phyloP scores from a whole-genome alignment of 2,888 invertebrate genomes.

The Lordiphosa andalusiaca region DNA sequence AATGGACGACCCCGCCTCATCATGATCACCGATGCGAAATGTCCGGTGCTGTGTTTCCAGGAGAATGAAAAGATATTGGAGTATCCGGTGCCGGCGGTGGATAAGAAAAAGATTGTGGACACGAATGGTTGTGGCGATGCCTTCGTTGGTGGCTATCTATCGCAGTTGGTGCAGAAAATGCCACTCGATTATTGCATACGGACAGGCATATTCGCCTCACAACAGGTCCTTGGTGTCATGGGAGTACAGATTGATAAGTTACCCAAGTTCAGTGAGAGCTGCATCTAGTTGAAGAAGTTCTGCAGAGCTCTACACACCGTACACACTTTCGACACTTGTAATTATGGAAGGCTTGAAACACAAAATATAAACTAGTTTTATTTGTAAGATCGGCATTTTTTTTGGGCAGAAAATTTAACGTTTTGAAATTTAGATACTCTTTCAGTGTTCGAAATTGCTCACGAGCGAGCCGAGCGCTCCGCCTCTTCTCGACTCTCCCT shows the following conservation, averaged over 20 bases:
- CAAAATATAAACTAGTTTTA: too few species aligned
- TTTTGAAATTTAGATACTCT: too few species aligned
- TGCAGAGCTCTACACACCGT: too few species aligned
- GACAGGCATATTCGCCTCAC: slow-evolving; percentile 59
- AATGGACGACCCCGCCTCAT: slow-evolving; percentile 40
- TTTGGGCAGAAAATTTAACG: too few species aligned
- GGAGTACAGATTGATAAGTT: slow-evolving; percentile 48
- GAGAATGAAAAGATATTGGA: slow-evolving; percentile 45
- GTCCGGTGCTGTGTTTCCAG: slow-evolving; percentile 50
- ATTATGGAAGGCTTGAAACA: too few species aligned
- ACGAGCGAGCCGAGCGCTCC: too few species aligned
- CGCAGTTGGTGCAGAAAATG: slow-evolving; percentile 58
- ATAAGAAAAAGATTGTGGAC: slow-evolving; percentile 38
- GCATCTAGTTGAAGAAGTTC: slow-evolving; percentile 27
- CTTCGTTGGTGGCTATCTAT: slow-evolving; percentile 60
- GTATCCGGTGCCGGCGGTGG: slow-evolving; percentile 52
- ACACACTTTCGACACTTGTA: too few species aligned
- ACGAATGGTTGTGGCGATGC: slow-evolving; percentile 62
- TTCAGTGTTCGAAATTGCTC: too few species aligned
- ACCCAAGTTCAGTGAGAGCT: slow-evolving; percentile 46
- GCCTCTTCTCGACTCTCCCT: too few species aligned
- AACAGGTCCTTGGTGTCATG: slow-evolving; percentile 32
- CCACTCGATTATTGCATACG: slow-evolving; percentile 65
- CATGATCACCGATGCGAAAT: slow-evolving; percentile 46
- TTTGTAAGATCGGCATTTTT: too few species aligned